phyloP scores from a whole-genome alignment of 2,113 vertebrate genomes.

The Varanus komodoensis region DNA sequence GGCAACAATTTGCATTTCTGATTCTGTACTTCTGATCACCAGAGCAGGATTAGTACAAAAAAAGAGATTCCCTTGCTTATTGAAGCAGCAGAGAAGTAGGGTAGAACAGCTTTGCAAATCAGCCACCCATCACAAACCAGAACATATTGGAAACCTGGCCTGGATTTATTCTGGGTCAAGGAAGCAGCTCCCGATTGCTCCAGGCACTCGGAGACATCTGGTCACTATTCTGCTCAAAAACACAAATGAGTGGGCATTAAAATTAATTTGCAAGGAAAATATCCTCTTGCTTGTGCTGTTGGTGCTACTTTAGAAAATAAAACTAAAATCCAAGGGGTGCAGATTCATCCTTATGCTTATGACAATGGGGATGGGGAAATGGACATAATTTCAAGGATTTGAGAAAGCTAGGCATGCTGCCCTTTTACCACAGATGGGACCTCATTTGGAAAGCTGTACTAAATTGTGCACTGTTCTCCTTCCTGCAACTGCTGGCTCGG shows the following conservation, averaged over 20 bases:
- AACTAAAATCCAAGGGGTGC: not conserved
- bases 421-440: not conserved
- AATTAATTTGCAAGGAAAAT: slow-evolving; percentile 64
- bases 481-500: not conserved
- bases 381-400: not conserved
- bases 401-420: not conserved
- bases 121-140: slow-evolving; percentile 70
- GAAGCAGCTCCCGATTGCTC: slow-evolving; percentile 56
- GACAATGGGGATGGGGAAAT: not conserved
- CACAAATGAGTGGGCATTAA: slow-evolving; percentile 53
- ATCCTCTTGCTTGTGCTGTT: slow-evolving; percentile 10
- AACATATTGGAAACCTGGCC: slow-evolving; percentile 65
- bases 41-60: not conserved
- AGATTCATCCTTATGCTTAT: not conserved
- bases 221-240: slow-evolving; percentile 61
- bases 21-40: slow-evolving; percentile 26
- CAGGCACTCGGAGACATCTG: slow-evolving; percentile 72
- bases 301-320: slow-evolving; percentile 33
- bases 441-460: not conserved
- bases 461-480: not conserved
- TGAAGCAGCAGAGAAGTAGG: slow-evolving; percentile 42
- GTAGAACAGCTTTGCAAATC: slow-evolving; percentile 67
- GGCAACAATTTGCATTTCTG: slow-evolving; percentile 11
- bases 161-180: slow-evolving; percentile 60
- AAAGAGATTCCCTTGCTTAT: slow-evolving; percentile 21